phyloP scores from a whole-genome alignment of 92 coral and sea anemone genomes.

The Pocillopora meandrina region DNA sequence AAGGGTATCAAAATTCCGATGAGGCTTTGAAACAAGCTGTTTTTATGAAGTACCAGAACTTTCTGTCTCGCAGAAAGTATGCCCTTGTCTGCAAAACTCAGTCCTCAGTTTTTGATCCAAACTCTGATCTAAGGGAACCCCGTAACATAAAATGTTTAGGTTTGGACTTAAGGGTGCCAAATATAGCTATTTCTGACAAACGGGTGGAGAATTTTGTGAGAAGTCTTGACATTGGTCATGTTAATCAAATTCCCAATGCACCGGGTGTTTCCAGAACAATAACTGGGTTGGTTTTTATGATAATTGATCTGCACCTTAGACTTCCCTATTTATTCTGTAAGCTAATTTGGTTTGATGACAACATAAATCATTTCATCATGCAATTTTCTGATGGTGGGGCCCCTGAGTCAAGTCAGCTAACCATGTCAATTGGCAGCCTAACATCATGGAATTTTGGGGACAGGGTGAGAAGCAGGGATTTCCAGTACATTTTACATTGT shows the following conservation, averaged over 20 bases:
- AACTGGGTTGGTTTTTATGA: neutral
- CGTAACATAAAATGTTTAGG: too few relatives aligned
- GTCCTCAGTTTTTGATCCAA: too few relatives aligned
- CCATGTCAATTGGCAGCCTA: conserved; percentile 73
- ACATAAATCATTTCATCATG: conserved; percentile 44
- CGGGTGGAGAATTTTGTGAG: too few relatives aligned
- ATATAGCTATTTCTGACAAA: too few relatives aligned
- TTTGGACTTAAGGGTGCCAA: too few relatives aligned
- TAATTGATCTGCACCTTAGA: conserved; percentile 31
- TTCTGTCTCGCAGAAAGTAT: neutral
- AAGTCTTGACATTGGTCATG: too few relatives aligned
- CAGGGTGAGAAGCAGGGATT: too few relatives aligned
- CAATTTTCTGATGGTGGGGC: conserved; percentile 76
- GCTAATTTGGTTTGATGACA: conserved; percentile 48
- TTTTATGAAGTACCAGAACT: conserved; percentile 7
- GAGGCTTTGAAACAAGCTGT: conserved; percentile 30
- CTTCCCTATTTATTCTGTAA: conserved; percentile 28
- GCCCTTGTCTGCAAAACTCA: too few relatives aligned
- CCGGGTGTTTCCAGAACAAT: too few relatives aligned
- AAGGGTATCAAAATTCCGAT: conserved; percentile 3
- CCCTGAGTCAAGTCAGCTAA: conserved; percentile 70
- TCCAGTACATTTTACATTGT: too few relatives aligned
- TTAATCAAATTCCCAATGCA: too few relatives aligned
- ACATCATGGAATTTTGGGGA: conserved; percentile 72
- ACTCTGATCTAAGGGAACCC: too few relatives aligned